phyloP scores from a whole-genome alignment of 2,888 invertebrate species.

The Cosmorhoe ocellata region DNA sequence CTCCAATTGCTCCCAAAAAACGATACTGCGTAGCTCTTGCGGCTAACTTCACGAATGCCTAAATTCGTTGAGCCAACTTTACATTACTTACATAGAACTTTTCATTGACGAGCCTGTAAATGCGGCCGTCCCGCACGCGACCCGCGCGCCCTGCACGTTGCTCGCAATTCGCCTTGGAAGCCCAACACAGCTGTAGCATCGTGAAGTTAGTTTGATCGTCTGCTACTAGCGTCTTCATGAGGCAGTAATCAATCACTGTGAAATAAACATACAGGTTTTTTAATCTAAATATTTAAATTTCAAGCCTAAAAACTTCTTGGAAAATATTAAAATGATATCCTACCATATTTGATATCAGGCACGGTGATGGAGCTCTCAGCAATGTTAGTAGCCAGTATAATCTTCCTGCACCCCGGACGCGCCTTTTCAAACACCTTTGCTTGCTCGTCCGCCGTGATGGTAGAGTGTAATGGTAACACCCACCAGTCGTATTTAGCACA shows the following conservation, averaged over 20 bases:
- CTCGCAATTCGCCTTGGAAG: constrained; percentile 93
- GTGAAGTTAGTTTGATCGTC: constrained; percentile 91
- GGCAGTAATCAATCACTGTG: constrained; percentile 96
- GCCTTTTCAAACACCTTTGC: constrained; percentile 82
- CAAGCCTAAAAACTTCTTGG: too few relatives aligned
- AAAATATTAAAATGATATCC: too few relatives aligned
- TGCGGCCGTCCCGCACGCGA: constrained; percentile 91
- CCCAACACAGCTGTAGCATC: constrained; percentile 91
- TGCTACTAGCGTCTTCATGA: constrained; percentile 91
- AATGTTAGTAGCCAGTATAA: constrained; percentile 95
- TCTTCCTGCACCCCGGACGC: constrained; percentile 86
- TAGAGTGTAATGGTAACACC: constrained; percentile 87
- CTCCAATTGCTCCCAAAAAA: too few relatives aligned
- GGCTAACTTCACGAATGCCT: too few relatives aligned
- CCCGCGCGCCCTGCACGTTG: constrained; percentile 96
- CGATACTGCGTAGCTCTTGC: too few relatives aligned
- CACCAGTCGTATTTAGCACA: constrained; percentile 71
- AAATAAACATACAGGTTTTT: constrained; percentile 22
- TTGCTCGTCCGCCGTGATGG: constrained; percentile 91
- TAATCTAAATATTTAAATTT: too few relatives aligned
- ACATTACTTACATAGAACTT: constrained; percentile 81
- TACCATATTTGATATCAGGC: constrained; percentile 92
- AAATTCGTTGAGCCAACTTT: not conserved
- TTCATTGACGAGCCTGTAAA: constrained; percentile 89
- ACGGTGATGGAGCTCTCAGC: constrained; percentile 97